Base-by-base conservation (phyloP, 2,888 invertebrate genomes). In the Drosophila anomalata region DNA sequence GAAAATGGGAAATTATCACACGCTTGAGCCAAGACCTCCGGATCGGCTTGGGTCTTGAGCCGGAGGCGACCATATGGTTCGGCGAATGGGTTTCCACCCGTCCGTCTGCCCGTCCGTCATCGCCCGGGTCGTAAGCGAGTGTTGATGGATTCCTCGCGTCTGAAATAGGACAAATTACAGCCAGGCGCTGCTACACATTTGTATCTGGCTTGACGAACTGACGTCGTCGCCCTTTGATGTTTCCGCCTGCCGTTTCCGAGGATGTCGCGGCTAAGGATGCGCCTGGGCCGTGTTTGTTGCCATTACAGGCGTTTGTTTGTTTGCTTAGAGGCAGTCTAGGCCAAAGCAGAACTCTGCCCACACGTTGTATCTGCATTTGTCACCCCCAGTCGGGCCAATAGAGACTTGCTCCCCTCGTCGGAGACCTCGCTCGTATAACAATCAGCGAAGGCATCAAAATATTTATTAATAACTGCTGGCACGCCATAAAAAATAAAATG, bases 181-280 rank as follows among this genome's bases (percentile, higher is more conserved):
- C 24, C 46, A 63, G 63, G 53, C 31, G 63, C 24, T 31, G 41
- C 20, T 44, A 17, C 8, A 31, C 47, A 55, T 69, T 76, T 76
- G 50, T 78, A 59, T 6, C n/a, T 71, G 77, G 26, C 77, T 76
- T 85, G 86, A 85, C 80, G 83, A 80, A 80, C 83, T 85, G 62
- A 59, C 73, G 78, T 85, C 77, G 76, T 75, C 79, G 73, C 58
- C 54, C 73, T 83, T 86, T 83, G 81, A 77, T 74, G 73, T 69
- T 26, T 42, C 52, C 47, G 66, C 42, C 42, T 52, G 73, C 58
- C 48, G 51, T 46, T 39, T 60, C 58, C 29, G 47, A 33, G 39
- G 63, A 67, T 66, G 69, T 66, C 39, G 71, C 20, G 47, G 72
- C 26, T 11, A 66, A 76, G 70, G 87, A 72, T 85, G 47, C 20